Base-by-base conservation (phyloP, 2,797 vertebrate species). In the Gymnothorax javanicus region DNA sequence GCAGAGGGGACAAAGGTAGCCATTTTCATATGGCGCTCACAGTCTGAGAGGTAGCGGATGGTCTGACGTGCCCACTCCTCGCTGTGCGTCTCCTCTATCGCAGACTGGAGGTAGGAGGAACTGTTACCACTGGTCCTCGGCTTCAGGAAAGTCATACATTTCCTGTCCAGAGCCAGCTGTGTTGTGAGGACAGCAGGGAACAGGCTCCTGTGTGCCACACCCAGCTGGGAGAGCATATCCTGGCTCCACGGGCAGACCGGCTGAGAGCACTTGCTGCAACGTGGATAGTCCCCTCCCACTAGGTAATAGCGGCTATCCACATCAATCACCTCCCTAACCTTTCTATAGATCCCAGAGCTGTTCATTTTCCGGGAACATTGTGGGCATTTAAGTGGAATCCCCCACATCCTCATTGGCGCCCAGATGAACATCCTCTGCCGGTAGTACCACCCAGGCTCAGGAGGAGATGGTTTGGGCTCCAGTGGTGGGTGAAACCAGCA, bases 11-110 rank as follows among this genome's bases (percentile, higher is more conserved):
- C 81, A 6, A 88, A 20, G 23, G n/a, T 50, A 84, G 20, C 7
- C 4, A 1, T 58, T 64, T 17, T 88, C 57, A 75, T 88, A 4
- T 86, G 81, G 17, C 64, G 50, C 8, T 84, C 87, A 88, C 85
- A 88, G 17, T 64, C 60, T 3, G 81, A 83, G 64, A 77, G 85
- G 84, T 89, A 90, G 1, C 84, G 56, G 0, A 86, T 64, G 0
- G 87, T 86, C 1, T 17, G 13, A 27, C 86, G 64, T 69, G 84
- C 85, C 89, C 89, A 90, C 79, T 90, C 84, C 86, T 90, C 86
- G 15, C 88, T 90, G 60, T 90, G 71, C 1, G 82, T 33, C 23
- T 89, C 85, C 25, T 89, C 6, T 12, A 88, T 25, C 6, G 88
- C 87, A 25, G 86, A 57, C 12, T 88, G 87, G 2, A 89, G 7